Evolutionary conservation across 1,140 invertebrate species (phyloP).

Genomic region (Bombus waltoni): DNA sequence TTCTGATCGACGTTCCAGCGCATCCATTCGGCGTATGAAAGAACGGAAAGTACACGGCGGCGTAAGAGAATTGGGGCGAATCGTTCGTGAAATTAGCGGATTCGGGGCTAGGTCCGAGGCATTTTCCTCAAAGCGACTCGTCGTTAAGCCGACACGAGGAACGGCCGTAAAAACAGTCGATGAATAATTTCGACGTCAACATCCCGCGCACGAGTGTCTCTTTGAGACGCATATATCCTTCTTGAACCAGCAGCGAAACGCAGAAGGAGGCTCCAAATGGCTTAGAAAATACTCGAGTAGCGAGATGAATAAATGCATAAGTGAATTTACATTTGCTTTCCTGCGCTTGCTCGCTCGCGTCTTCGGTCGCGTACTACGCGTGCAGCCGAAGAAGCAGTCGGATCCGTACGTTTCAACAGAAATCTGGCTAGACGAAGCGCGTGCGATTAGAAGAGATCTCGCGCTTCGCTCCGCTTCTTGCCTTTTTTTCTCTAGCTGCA

Average conservation of each 20-base stretch:
- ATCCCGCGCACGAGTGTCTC: background rate
- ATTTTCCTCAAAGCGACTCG: background rate
- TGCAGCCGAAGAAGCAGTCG: background rate
- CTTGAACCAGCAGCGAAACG: constrained; percentile 10
- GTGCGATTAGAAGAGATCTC: background rate
- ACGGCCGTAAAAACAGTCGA: constrained; percentile 51
- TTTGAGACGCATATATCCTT: constrained; percentile 21
- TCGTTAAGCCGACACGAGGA: background rate
- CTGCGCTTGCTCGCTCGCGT: background rate
- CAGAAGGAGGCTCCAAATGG: constrained; percentile 36
- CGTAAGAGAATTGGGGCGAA: background rate
- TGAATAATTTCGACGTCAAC: constrained; percentile 55
- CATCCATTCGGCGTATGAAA: no score
- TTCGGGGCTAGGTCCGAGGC: background rate
- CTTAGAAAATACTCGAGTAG: constrained; percentile 57
- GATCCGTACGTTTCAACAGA: background rate
- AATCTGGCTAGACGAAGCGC: background rate
- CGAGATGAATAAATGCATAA: constrained; percentile 67
- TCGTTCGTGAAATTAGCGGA: background rate
- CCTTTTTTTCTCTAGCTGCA: no score
- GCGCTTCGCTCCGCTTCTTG: no score
- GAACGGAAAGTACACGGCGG: background rate
- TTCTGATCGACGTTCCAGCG: no score
- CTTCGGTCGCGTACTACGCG: background rate
- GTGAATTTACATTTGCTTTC: constrained; percentile 59